Base-by-base conservation (phyloP, 1,140 invertebrate genomes). In the Saccostrea echinata region DNA sequence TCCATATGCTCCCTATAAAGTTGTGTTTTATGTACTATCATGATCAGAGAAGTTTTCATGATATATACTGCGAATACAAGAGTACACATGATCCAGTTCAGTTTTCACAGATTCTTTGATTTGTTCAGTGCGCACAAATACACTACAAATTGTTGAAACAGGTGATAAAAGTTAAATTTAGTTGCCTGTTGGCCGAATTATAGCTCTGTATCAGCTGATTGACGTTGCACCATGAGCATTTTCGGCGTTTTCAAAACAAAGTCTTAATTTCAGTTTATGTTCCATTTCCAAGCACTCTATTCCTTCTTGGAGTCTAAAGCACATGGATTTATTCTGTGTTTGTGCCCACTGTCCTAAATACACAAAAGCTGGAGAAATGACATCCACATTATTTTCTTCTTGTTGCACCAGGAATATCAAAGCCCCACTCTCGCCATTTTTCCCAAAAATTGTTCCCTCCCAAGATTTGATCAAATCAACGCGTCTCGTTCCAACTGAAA, bases 241-340 rank as follows among this genome's bases (percentile, higher is more conserved):
- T 1, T 21, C 18, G 18, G 13, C 18, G 24, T 61, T 61, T 18
- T 61, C 57, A 21, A 61, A 61, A 61, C 57, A 61, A 61, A 61
- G 57, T 61, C 57, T 61, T 61, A 61, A n/a, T 61, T 61, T 61
- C 57, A 61, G 57, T 61, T 61, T 61, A 61, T 61, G 24, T 61
- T 61, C 16, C 57, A 61, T 61, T 61, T 61, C 57, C 24, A 61
- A n/a, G 18, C 57, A 61, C 18, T 61, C 18, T 18, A 61, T 61
- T n/a, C 57, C 57, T 61, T 61, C 57, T 61, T 61, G 57, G 24
- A 61, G 57, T 21, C 57, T 21, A 61, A 61, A 61, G 24, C 18
- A n/a, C 57, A 61, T 61, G 18, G 16, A 61, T 61, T 61, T 61
- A 24, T 61, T 61, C 18, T 8, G 18, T n/a, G 57, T 43, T 43